Percentiles rank a stretch among this genome's conserved stretches.
Evolutionary conservation across 2,797 vertebrate species (phyloP).

Genomic region (Eleutherodactylus coqui): DNA sequence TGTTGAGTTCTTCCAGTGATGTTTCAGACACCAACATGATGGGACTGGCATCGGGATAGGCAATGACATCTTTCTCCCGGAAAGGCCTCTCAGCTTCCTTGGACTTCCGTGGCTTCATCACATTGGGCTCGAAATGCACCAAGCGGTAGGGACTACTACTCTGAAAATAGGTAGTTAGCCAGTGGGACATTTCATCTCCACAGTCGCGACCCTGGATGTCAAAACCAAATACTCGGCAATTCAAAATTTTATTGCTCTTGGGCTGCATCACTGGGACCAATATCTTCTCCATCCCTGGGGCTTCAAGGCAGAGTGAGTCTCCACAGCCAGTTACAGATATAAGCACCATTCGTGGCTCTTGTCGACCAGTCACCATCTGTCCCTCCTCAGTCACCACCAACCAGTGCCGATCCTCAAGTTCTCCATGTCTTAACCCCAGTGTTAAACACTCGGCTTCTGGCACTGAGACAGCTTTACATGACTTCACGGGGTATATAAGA

Average conservation of each 20-base stretch:
- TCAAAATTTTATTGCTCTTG: constrained; percentile 69
- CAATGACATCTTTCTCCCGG: constrained; percentile 74
- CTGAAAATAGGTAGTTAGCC: constrained; percentile 83
- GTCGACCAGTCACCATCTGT: constrained; percentile 88
- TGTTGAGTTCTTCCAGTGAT: constrained; percentile 86
- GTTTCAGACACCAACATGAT: constrained; percentile 89
- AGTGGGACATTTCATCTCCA: constrained; percentile 83
- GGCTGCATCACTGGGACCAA: constrained; percentile 75
- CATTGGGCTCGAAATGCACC: constrained; percentile 86
- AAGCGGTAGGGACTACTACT: constrained; percentile 78
- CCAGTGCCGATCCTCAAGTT: constrained; percentile 85
- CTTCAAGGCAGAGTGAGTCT: constrained; percentile 75
- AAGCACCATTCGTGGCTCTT: constrained; percentile 89
- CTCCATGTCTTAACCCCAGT: constrained; percentile 82
- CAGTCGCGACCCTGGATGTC: constrained; percentile 91
- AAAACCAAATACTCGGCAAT: constrained; percentile 87
- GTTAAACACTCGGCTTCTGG: constrained; percentile 76
- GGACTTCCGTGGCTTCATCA: constrained; percentile 79
- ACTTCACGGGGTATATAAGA: constrained; percentile 88
- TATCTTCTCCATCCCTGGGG: constrained; percentile 81
- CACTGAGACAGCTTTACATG: constrained; percentile 82
- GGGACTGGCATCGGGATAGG: constrained; percentile 84
- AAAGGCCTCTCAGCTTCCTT: constrained; percentile 51
- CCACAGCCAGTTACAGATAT: constrained; percentile 75
- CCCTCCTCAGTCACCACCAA: constrained; percentile 87